Evolutionary conservation across 2,888 invertebrate genomes (phyloP).

Genomic region (Synergus umbraculus): DNA sequence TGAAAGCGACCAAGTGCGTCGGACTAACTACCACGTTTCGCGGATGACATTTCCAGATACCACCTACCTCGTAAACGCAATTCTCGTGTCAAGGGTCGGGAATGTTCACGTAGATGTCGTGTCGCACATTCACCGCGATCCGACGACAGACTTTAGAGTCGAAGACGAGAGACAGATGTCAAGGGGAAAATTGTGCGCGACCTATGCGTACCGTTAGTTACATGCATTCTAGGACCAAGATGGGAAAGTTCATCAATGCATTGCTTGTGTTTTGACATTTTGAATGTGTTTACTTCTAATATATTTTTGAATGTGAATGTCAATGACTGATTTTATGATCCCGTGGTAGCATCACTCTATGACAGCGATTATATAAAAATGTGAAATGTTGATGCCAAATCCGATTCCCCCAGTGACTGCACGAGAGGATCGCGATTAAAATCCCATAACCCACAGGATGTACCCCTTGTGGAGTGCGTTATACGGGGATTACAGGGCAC

Average conservation of each 20-base stretch:
- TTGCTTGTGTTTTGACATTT: neutral
- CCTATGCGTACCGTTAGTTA: neutral
- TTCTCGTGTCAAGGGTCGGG: constrained; percentile 1
- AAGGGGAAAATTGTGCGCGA: neutral
- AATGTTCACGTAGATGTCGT: constrained; percentile 11
- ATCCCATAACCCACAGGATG: constrained; percentile 61
- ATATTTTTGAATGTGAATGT: too few relatives aligned
- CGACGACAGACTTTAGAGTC: neutral
- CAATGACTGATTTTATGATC: neutral
- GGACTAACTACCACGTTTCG: neutral
- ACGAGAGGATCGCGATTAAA: constrained; percentile 61
- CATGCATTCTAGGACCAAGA: neutral
- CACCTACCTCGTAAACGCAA: constrained; percentile 5
- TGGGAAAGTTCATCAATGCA: neutral
- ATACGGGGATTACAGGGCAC: constrained; percentile 56
- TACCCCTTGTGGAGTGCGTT: constrained; percentile 54
- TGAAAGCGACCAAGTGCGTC: neutral
- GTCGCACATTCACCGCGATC: neutral
- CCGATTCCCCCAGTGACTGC: neutral
- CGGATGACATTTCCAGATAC: neutral
- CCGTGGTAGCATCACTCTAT: neutral
- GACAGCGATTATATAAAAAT: neutral
- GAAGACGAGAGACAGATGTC: neutral
- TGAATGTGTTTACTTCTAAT: too few relatives aligned
- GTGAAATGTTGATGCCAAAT: constrained; percentile 4